Evolutionary conservation across 2,113 vertebrate species (phyloP), one percentile per base, ranked within the genome.

Genomic region (Ptilorrhoa leucosticta): DNA sequence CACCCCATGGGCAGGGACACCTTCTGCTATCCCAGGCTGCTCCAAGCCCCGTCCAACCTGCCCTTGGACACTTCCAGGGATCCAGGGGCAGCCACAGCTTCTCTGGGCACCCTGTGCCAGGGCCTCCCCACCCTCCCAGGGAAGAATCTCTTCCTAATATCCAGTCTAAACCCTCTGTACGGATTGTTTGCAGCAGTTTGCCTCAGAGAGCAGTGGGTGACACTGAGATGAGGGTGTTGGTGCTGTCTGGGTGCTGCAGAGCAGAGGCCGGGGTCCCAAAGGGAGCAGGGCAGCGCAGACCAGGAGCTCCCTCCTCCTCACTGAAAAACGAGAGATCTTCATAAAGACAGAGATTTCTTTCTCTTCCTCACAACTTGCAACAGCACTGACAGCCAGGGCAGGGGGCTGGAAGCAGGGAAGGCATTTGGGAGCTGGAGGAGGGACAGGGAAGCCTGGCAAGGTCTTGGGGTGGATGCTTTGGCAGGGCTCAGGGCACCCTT

Each of bases 1-100:
- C 44, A n/a, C 10, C 19, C 54, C 40, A 27, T 16, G 22, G 50
- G 33, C 22, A 81, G 77, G 15, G n/a, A 47, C 45, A 39, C 16
- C 30, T 82, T 1, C 30, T n/a, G 24, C 5, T 6, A 0, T 3
- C 19, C n/a, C n/a, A n/a, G 28, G 2, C 0, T 9, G 2, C 37
- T 66, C 44, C 60, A 14, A 3, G n/a, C 3, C 15, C 26, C 2
- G 0, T 35, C 23, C 51, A 50, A 0, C 50, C 50, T 33, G 42
- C 31, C 27, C 24, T 53, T 12, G 69, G 28, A 3, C 28, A 26
- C 19, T 50, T 0, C 15, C 60, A 72, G 50, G 48, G 50, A 50
- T 35, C 10, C 79, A 31, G 39, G 37, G 33, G 33, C 83, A 87
- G 27, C 51, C 53, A 8, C 56, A 31, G 48, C 40, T 56, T 1